phyloP scores from a whole-genome alignment of 2,888 invertebrate genomes.

The Chydorus sphaericus region DNA sequence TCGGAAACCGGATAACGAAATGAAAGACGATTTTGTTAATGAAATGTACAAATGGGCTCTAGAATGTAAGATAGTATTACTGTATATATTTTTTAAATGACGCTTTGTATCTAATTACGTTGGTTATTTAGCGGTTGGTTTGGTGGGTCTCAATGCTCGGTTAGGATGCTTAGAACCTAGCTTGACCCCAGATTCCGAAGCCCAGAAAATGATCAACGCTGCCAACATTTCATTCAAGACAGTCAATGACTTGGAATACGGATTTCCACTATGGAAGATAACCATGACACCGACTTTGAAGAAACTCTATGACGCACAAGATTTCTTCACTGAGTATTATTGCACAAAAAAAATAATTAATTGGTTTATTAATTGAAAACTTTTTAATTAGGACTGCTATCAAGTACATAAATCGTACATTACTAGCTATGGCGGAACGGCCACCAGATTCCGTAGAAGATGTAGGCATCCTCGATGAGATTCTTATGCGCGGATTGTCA shows the following conservation, averaged over 20 bases:
- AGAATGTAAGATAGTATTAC: conserved; percentile 50
- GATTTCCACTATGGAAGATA: conserved; percentile 71
- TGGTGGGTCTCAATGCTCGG: conserved; percentile 70
- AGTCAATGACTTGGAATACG: conserved; percentile 63
- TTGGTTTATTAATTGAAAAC: conserved; percentile 16
- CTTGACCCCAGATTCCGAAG: conserved; percentile 53
- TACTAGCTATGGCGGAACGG: conserved; percentile 45
- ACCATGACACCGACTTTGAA: conserved; percentile 62
- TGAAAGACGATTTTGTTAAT: conserved; percentile 68
- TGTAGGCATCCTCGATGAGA: conserved; percentile 63
- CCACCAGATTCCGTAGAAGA: conserved; percentile 39
- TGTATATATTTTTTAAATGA: not conserved
- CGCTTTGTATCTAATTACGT: too few species aligned
- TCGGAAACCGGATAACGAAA: conserved; percentile 44
- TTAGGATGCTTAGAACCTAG: conserved; percentile 63
- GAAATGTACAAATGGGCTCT: conserved; percentile 85
- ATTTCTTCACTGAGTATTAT: conserved; percentile 63
- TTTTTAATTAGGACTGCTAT: conserved; percentile 50
- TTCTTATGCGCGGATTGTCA: conserved; percentile 57
- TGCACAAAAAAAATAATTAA: conserved; percentile 4
- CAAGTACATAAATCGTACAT: conserved; percentile 62
- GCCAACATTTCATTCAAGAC: conserved; percentile 68
- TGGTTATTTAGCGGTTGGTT: conserved; percentile 54
- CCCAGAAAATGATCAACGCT: conserved; percentile 71
- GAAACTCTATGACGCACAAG: conserved; percentile 68